phyloP scores from a whole-genome alignment of 2,113 vertebrate species.

The Actenoides hombroni region DNA sequence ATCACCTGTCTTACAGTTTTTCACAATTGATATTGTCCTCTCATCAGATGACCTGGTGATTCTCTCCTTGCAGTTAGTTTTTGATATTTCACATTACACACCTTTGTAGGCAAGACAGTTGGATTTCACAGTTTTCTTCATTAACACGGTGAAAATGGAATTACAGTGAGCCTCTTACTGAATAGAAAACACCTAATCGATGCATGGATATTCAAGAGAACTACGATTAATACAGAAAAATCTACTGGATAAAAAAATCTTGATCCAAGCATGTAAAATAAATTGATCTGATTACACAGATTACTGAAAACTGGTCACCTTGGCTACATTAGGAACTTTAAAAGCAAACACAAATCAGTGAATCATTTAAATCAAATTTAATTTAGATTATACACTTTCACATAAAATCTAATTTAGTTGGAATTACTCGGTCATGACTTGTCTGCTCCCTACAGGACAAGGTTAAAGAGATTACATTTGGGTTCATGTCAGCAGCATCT shows the following conservation, averaged over 20 bases:
- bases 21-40: not conserved
- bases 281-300: not conserved
- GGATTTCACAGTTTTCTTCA: not conserved
- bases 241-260: not conserved
- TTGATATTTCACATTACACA: not conserved
- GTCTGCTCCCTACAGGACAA: slow-evolving; percentile 80
- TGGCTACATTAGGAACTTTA: slow-evolving; percentile 43
- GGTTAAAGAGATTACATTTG: slow-evolving; percentile 95
- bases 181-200: not conserved
- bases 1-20: not conserved
- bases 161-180: not conserved
- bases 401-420: slow-evolving; percentile 82
- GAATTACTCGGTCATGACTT: slow-evolving; percentile 85
- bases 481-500: slow-evolving; percentile 86
- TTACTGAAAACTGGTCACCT: slow-evolving; percentile 26
- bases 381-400: slow-evolving; percentile 78
- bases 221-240: not conserved
- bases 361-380: slow-evolving; percentile 76
- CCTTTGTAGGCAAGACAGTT: not conserved
- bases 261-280: not conserved
- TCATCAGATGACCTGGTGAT: not conserved
- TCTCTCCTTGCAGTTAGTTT: not conserved
- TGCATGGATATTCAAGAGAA: not conserved
- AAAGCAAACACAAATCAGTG: slow-evolving; percentile 70
- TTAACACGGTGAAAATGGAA: not conserved